Conservation (phyloP, 2,113 vertebrate genomes). For the Guaruba guarouba region DNA sequence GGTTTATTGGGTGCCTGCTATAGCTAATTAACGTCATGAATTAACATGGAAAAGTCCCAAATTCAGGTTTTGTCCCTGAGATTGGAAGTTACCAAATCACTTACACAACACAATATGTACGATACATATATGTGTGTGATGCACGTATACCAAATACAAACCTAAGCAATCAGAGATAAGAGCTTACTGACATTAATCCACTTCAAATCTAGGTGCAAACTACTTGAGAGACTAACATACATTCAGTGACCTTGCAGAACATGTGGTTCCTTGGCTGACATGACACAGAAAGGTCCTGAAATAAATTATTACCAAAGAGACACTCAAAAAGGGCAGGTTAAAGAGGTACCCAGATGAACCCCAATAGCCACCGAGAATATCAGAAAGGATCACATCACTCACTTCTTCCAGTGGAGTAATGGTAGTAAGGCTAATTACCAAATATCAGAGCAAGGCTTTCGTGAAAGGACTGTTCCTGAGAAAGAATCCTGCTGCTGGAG, state of each 20-base stretch:
- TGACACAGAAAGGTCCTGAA: constrained; percentile 59
- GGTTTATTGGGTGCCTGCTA: constrained; percentile 27
- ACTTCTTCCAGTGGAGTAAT: neutral
- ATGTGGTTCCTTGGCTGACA: constrained; percentile 28
- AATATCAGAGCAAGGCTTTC: neutral
- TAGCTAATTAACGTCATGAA: constrained; percentile 29
- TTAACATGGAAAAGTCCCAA: constrained; percentile 9
- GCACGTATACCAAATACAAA: neutral
- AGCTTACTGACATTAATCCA: constrained; percentile 44
- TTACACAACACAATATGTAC: neutral
- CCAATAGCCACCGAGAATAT: neutral
- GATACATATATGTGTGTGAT: neutral
- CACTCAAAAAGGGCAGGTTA: neutral
- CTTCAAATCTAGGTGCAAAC: constrained; percentile 59
- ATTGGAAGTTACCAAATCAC: neutral
- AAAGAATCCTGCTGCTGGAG: neutral
- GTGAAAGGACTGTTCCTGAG: neutral
- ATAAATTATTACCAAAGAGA: constrained; percentile 47
- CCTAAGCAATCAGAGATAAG: constrained; percentile 61
- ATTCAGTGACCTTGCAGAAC: constrained; percentile 67
- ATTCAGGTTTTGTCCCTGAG: neutral
- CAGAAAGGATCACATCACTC: constrained; percentile 1
- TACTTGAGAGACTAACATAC: constrained; percentile 58
- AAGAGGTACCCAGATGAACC: neutral
- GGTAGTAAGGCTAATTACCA: neutral